These are phyloP conservation scores for Mythimna ferrago DNA, from an alignment of 2,888 invertebrate genomes.

Conservation along the genomic window DNA sequence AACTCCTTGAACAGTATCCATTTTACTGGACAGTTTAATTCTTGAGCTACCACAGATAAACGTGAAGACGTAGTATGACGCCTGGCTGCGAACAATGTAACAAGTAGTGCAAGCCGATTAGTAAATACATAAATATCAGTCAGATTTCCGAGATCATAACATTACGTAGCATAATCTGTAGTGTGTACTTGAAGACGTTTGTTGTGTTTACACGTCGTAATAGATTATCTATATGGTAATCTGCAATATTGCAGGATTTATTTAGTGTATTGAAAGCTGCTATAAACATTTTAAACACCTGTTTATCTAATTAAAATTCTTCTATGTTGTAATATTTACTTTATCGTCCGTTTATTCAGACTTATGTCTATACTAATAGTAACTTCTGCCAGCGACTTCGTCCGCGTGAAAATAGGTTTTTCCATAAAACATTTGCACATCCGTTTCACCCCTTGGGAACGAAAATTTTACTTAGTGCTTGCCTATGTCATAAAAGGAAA, in stretches of 20 bases:
- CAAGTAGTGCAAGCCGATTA: constrained; percentile 30
- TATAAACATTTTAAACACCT: not conserved
- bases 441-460: too few species aligned
- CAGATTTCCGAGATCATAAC: constrained; percentile 39
- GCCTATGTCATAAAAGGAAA: too few species aligned
- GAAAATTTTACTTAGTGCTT: too few species aligned
- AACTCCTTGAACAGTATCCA: too few species aligned
- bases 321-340: not conserved
- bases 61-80: constrained; percentile 3
- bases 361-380: not conserved
- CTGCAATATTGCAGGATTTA: constrained; percentile 19
- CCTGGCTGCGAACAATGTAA: constrained; percentile 44
- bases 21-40: not conserved
- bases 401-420: too few species aligned
- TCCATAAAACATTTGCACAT: too few species aligned
- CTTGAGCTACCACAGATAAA: not conserved
- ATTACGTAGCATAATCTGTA: constrained; percentile 12
- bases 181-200: constrained; percentile 12
- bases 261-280: constrained; percentile 9
- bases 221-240: constrained; percentile 8
- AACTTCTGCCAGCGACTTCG: too few species aligned
- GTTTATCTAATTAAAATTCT: constrained; percentile 3
- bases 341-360: not conserved
- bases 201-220: constrained; percentile 24
- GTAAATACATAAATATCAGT: constrained; percentile 42